phyloP scores from a whole-genome alignment of 1,140 invertebrate genomes.

The Rhopalosiphum maidis region DNA sequence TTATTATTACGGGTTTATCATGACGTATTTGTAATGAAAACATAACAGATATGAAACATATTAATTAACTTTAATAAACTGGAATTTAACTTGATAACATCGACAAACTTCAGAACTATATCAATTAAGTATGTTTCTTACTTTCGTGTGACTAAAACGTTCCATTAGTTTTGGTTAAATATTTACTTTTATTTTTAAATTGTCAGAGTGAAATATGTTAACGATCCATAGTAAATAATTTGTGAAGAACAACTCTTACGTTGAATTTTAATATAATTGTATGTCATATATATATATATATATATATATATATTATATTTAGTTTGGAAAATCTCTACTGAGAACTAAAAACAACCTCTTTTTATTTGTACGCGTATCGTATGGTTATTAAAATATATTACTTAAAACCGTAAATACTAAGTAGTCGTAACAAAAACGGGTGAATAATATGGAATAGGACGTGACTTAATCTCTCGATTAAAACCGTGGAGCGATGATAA shows the following conservation, averaged over 20 bases:
- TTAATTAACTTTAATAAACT: not conserved
- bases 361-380: not conserved
- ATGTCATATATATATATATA: no score
- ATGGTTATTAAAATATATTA: conserved; percentile 14
- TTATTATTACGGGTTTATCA: not conserved
- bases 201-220: not conserved
- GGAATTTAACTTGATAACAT: not conserved
- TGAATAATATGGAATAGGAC: not conserved
- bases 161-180: not conserved
- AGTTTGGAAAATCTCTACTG: not conserved
- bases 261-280: not conserved
- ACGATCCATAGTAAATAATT: not conserved
- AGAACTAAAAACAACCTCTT: not conserved
- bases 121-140: not conserved
- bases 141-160: not conserved
- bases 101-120: not conserved
- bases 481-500: not conserved
- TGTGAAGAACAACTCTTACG: no score
- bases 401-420: not conserved
- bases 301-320: no score
- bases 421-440: not conserved
- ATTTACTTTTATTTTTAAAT: conserved; percentile 4
- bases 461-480: not conserved
- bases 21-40: not conserved
- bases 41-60: not conserved